These are phyloP conservation scores for Eupithecia inturbata DNA, from an alignment of 2,888 invertebrate genomes.

Conservation along the genomic window DNA sequence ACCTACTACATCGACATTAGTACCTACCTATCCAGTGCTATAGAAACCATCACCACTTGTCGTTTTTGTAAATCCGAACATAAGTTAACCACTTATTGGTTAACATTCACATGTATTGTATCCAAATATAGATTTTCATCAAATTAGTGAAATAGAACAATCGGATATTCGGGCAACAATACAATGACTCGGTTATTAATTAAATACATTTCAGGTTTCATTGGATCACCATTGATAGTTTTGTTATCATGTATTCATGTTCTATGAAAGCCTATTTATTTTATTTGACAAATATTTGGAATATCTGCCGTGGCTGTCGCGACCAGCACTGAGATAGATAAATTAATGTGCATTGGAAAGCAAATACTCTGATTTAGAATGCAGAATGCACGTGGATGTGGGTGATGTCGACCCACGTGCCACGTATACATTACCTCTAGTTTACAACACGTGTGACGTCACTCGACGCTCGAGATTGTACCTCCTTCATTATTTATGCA, in stretches of 20 bases:
- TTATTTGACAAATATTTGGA: background rate
- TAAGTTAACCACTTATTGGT: background rate
- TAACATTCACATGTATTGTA: background rate
- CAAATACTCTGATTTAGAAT: background rate
- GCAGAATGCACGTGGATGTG: background rate
- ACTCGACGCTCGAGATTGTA: background rate
- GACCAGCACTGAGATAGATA: background rate
- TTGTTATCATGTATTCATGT: background rate
- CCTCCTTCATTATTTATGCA: constrained; percentile 32
- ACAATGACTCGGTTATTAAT: background rate
- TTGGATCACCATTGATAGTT: constrained; percentile 1
- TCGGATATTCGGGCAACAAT: background rate
- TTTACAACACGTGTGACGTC: background rate
- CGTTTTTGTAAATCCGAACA: background rate
- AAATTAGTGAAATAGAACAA: background rate
- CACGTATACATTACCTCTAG: background rate
- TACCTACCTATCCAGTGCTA: background rate
- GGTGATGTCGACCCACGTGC: background rate
- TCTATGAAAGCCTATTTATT: background rate
- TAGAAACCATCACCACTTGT: background rate
- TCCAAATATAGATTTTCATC: background rate
- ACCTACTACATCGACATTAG: background rate
- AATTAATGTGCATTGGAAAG: background rate
- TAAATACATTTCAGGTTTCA: background rate
- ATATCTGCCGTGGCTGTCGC: background rate